These are phyloP conservation scores for Euborellia annulipes DNA, from an alignment of 1,140 invertebrate genomes.

Conservation along the genomic window DNA sequence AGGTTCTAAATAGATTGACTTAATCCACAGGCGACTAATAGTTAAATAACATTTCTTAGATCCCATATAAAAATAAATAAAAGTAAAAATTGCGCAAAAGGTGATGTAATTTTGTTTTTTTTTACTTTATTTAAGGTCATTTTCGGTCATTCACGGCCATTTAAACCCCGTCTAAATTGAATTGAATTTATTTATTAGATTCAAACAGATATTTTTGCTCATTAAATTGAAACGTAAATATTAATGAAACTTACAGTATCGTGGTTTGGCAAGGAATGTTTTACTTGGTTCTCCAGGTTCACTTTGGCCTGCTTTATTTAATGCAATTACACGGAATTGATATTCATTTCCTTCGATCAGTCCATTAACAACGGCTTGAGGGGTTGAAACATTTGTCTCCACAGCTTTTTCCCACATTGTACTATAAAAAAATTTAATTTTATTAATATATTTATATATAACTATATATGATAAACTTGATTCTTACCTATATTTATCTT, in stretches of 20 bases:
- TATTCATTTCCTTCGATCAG: constrained; percentile 95
- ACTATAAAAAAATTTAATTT: constrained; percentile 33
- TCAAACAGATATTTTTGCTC: neutral
- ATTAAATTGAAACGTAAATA: neutral
- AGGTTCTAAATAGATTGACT: no score
- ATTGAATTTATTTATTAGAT: neutral
- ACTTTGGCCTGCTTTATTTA: constrained; percentile 87
- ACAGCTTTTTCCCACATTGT: constrained; percentile 80
- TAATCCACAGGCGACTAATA: no score
- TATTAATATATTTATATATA: constrained; percentile 3
- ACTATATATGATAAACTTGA: neutral
- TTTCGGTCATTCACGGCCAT: no score
- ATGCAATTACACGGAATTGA: constrained; percentile 92
- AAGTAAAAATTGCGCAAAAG: no score
- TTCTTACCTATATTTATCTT: constrained; percentile 73
- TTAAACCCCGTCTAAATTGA: no score
- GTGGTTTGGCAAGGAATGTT: constrained; percentile 79
- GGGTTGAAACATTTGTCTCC: constrained; percentile 55
- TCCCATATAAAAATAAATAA: no score
- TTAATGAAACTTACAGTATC: constrained; percentile 44
- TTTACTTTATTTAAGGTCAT: no score
- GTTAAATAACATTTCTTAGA: no score
- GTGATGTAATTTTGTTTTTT: no score
- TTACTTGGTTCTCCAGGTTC: constrained; percentile 77
- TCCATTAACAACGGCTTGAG: constrained; percentile 61